Conservation (phyloP, 2,888 invertebrate species). For the Drosophila parthenogenetica region DNA sequence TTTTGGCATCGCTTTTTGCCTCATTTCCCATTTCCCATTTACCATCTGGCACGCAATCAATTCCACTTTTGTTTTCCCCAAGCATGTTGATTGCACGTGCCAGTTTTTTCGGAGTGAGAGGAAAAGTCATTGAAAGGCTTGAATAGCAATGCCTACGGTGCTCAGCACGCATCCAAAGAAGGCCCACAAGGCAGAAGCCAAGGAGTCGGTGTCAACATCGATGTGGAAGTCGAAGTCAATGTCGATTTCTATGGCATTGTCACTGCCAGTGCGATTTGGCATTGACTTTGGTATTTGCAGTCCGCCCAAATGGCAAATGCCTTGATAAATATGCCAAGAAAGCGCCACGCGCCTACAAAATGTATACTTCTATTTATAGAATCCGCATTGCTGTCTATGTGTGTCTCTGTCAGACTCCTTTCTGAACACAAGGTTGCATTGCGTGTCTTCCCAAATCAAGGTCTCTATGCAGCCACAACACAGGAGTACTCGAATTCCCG, state of each 20-base stretch:
- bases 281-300: constrained; percentile 55
- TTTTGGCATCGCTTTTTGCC: constrained; percentile 38
- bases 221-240: constrained; percentile 1
- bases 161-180: constrained; percentile 35
- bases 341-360: constrained; percentile 47
- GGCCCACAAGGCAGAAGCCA: not conserved
- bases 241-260: constrained; percentile 25
- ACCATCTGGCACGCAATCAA: constrained; percentile 74
- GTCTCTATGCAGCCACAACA: constrained; percentile 12
- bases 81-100: constrained; percentile 60
- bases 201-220: not conserved
- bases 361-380: constrained; percentile 37
- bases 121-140: constrained; percentile 49
- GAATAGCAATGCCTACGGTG: constrained; percentile 33
- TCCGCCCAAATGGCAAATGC: constrained; percentile 42
- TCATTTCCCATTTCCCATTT: constrained; percentile 55
- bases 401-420: constrained; percentile 3
- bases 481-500: not conserved
- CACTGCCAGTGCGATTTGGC: constrained; percentile 48
- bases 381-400: constrained; percentile 27
- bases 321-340: constrained; percentile 62
- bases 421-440: constrained; percentile 29
- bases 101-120: constrained; percentile 27
- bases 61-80: constrained; percentile 62
- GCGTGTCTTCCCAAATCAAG: constrained; percentile 2